Percentiles rank a stretch among this genome's conserved stretches.
These are phyloP conservation scores for Paramisgurnus dabryanus DNA, from an alignment of 2,113 vertebrate genomes.

Conservation along the genomic window DNA sequence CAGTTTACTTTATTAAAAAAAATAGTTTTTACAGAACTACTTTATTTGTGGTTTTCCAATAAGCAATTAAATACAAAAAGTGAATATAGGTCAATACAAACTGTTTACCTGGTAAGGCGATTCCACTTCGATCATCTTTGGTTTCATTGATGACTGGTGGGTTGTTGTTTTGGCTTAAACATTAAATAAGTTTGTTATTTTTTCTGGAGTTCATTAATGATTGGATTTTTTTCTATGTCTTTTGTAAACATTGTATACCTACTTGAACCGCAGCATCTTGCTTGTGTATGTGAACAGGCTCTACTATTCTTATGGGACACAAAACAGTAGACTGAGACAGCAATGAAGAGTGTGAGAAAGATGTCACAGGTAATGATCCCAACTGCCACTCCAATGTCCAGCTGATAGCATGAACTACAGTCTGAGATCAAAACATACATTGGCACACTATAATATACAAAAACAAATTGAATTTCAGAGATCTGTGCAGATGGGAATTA, in stretches of 20 bases:
- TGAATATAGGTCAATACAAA: neutral
- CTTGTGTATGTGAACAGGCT: conserved; percentile 50
- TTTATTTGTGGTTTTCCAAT: neutral
- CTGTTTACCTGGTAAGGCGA: conserved; percentile 75
- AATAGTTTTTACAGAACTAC: neutral
- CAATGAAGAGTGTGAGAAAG: conserved; percentile 72
- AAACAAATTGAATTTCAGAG: neutral
- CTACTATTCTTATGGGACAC: conserved; percentile 56
- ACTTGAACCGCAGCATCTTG: conserved; percentile 55
- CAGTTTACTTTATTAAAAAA: too few relatives aligned
- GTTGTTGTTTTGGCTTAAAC: conserved; percentile 46
- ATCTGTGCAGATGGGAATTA: neutral
- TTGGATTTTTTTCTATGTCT: neutral
- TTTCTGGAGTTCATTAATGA: neutral
- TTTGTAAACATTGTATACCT: neutral
- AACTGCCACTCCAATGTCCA: conserved; percentile 64
- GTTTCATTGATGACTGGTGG: conserved; percentile 41
- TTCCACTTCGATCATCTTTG: conserved; percentile 66
- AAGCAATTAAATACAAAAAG: neutral
- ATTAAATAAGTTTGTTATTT: neutral
- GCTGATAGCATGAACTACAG: conserved; percentile 68
- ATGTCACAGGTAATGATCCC: conserved; percentile 72
- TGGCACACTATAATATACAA: neutral
- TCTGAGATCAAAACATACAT: conserved; percentile 59
- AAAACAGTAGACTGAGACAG: conserved; percentile 69